These are phyloP conservation scores for Sisor rabdophorus DNA, from an alignment of 2,113 vertebrate genomes.

Conservation along the genomic window DNA sequence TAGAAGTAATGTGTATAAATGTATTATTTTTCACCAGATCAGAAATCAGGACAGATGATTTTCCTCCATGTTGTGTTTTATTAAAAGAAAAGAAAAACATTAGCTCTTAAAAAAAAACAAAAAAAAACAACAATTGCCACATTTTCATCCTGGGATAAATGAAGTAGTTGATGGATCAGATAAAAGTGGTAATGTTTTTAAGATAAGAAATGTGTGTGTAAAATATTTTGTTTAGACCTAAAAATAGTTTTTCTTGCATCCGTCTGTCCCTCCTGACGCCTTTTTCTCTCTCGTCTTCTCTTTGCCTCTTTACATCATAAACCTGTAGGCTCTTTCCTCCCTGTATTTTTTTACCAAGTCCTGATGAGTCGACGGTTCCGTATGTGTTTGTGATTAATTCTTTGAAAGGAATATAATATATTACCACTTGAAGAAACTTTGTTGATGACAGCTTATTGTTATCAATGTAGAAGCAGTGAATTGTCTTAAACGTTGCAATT, in stretches of 20 bases:
- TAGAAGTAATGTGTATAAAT: slow-evolving; percentile 25
- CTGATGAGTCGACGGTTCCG: slow-evolving; percentile 37
- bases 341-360: slow-evolving; percentile 47
- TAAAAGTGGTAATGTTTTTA: slow-evolving; percentile 23
- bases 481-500: slow-evolving; percentile 74
- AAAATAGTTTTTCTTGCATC: slow-evolving; percentile 18
- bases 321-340: slow-evolving; percentile 30
- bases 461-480: slow-evolving; percentile 71
- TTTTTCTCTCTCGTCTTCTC: not conserved
- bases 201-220: slow-evolving; percentile 27
- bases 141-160: not conserved
- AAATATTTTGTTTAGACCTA: slow-evolving; percentile 14
- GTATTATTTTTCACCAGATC: not conserved
- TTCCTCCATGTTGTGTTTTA: not conserved
- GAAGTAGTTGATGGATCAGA: not conserved
- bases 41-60: not conserved
- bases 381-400: slow-evolving; percentile 53
- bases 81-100: not conserved
- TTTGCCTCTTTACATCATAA: slow-evolving; percentile 37
- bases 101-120: too few relatives aligned
- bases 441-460: slow-evolving; percentile 63
- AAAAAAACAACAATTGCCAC: slow-evolving; percentile 1
- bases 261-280: not conserved
- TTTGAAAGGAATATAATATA: slow-evolving; percentile 66
- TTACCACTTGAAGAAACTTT: slow-evolving; percentile 50